Base-by-base conservation (phyloP, 2,113 vertebrate genomes). In the Hippocampus abdominalis region DNA sequence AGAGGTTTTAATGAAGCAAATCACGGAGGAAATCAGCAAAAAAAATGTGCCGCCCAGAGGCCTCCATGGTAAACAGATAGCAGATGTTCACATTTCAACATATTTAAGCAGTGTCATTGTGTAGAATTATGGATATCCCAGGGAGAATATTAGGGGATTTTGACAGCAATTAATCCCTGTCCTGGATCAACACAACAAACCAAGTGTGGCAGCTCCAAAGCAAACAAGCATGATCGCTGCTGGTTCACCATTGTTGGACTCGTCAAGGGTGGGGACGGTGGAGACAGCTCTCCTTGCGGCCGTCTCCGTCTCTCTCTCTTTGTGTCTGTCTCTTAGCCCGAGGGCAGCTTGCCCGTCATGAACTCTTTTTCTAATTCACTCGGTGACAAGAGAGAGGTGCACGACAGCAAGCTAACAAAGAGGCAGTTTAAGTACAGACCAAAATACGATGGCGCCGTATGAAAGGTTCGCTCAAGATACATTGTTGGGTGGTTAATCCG, bases 291-390 rank as follows among this genome's bases (percentile, higher is more conserved):
- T 51, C 77, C 73, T 68, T 15, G 13, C 68, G 51, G 71, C 73
- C 68, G 53, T 66, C 77, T 44, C n/a, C n/a, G n/a, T n/a, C 32
- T 36, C 29, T 29, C 68, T 61, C 72, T 69, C 71, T 13, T 66
- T 53, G 48, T 13, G 64, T 53, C 56, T 61, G 12, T 64, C 76
- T 71, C 25, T 11, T 74, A 76, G 84, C 82, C 81, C 81, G 74
- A 84, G 86, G 84, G 81, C 86, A 75, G 69, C 70, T 61, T 25
- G 57, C 54, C 71, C 79, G 74, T 67, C 82, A 75, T 63, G 67
- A 79, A 73, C 69, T 44, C 59, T 70, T 77, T 68, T 78, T 74
- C 59, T 29, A 77, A 83, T 70, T 84, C 79, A 77, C 77, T 75
- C 80, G 63, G 71, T 40, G 4, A 78, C 76, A 61, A 76, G 75